phyloP scores from a whole-genome alignment of 2,888 invertebrate genomes.

The Lithophane socia region DNA sequence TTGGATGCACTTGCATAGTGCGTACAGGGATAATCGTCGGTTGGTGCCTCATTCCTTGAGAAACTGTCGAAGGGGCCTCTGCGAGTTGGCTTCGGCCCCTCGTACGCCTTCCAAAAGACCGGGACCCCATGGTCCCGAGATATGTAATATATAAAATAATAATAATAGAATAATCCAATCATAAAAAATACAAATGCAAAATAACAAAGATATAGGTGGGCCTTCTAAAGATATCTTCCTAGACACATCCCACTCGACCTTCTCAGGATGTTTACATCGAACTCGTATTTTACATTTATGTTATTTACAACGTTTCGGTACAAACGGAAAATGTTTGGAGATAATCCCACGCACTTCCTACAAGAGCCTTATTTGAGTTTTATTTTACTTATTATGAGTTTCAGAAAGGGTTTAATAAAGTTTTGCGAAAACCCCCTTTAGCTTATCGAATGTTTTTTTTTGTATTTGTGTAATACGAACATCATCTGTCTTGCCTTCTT shows the following conservation, averaged over 20 bases:
- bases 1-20: too few relatives aligned
- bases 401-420: background rate
- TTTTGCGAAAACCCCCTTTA: background rate
- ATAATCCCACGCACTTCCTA: background rate
- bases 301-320: background rate
- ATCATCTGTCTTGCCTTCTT: background rate
- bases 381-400: background rate
- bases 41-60: too few relatives aligned
- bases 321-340: background rate
- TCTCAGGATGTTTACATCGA: background rate
- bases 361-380: background rate
- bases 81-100: too few relatives aligned
- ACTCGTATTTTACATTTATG: constrained; percentile 6
- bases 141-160: too few relatives aligned
- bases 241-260: background rate
- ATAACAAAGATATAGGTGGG: background rate
- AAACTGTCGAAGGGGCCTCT: too few relatives aligned
- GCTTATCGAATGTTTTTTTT: background rate
- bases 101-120: too few relatives aligned
- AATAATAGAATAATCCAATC: too few relatives aligned
- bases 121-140: too few relatives aligned
- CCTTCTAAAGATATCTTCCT: background rate
- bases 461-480: background rate
- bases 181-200: background rate
- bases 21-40: too few relatives aligned